Percentiles rank a stretch among this genome's conserved stretches.
Evolutionary conservation across 2,113 vertebrate species (phyloP).

Genomic region (Australoheros scitulus): DNA sequence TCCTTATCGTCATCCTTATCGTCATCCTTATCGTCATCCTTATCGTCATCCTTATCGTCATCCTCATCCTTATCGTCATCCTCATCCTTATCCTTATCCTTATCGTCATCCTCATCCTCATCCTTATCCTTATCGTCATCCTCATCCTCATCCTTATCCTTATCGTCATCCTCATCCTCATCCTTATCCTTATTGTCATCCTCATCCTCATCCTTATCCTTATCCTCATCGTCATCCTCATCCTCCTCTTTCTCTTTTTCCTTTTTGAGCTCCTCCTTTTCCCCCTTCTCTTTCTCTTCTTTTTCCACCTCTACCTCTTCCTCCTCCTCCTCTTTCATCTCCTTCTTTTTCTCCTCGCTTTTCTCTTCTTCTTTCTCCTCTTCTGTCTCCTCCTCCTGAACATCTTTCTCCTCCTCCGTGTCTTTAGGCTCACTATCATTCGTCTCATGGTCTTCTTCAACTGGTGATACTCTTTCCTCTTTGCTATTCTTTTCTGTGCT

Average conservation of each 20-base stretch:
- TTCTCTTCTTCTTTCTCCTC: background rate
- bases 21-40: background rate
- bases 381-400: background rate
- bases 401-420: background rate
- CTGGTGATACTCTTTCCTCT: background rate
- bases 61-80: background rate
- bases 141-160: background rate
- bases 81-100: background rate
- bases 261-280: background rate
- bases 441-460: background rate
- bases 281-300: background rate
- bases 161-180: background rate
- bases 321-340: background rate
- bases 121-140: background rate
- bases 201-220: background rate
- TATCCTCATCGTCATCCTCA: background rate
- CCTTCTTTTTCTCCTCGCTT: background rate
- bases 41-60: accelerated
- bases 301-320: background rate
- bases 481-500: background rate
- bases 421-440: background rate
- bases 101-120: background rate
- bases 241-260: background rate
- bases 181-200: background rate
- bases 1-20: background rate